These are phyloP conservation scores for Cepaea nemoralis DNA, from an alignment of 1,140 invertebrate genomes.

Conservation along the genomic window DNA sequence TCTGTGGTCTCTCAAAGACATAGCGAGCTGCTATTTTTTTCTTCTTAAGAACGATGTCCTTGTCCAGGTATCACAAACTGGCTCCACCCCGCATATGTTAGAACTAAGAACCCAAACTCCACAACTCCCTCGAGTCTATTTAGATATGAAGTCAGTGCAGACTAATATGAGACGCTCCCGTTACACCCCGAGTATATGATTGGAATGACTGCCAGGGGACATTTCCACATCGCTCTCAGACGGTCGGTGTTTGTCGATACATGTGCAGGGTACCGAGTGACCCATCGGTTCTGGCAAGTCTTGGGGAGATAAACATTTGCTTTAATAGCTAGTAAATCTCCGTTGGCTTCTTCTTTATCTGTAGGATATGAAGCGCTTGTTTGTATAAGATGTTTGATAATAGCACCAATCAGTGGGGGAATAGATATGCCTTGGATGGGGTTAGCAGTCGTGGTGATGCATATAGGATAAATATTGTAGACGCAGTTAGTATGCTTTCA, in stretches of 20 bases:
- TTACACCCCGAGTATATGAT: background rate
- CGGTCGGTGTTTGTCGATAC: background rate
- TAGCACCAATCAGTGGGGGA: background rate
- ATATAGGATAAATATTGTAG: no score
- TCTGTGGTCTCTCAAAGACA: background rate
- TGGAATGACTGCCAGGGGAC: background rate
- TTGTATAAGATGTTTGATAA: background rate
- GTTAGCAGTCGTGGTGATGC: no score
- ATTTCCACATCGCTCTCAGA: background rate
- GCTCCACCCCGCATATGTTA: background rate
- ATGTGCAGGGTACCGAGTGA: background rate
- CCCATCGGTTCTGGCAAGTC: background rate
- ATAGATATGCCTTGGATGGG: no score
- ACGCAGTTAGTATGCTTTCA: no score
- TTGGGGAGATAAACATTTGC: background rate
- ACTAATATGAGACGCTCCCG: background rate
- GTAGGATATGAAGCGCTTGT: background rate
- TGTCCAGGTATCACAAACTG: background rate
- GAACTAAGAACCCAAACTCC: background rate
- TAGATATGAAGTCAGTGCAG: conserved; percentile 9
- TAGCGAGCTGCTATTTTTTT: background rate
- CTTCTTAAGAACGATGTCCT: background rate
- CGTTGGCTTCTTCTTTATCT: background rate
- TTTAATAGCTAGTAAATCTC: background rate
- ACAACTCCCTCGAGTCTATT: background rate